phyloP scores from a whole-genome alignment of 2,797 vertebrate species.

The Falco biarmicus region DNA sequence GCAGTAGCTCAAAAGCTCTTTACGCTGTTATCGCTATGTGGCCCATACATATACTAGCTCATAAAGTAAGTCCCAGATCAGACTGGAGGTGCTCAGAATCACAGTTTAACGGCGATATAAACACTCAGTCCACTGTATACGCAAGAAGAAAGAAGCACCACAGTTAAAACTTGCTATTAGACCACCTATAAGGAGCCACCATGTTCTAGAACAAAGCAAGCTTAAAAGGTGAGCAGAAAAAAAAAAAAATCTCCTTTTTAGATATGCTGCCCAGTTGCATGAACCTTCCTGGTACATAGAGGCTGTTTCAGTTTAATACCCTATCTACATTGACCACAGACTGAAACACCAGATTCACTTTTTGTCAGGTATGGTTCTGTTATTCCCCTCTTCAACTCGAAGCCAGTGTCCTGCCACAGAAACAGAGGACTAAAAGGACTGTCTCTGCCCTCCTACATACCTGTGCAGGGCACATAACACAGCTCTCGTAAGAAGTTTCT shows the following conservation, averaged over 20 bases:
- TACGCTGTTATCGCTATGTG: neutral
- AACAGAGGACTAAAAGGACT: neutral
- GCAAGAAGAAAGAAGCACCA: neutral
- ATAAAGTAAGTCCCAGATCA: neutral
- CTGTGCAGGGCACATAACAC: neutral
- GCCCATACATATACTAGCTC: neutral
- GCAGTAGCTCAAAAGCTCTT: neutral
- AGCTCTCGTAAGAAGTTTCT: neutral
- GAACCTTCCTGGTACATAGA: neutral
- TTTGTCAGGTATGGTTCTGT: neutral
- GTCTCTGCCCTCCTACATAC: neutral
- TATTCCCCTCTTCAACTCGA: neutral
- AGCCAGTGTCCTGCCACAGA: neutral
- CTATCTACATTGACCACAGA: neutral
- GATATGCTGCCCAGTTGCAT: neutral
- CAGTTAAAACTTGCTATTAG: neutral
- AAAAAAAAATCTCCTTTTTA: neutral
- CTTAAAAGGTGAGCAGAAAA: neutral
- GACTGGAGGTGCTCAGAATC: neutral
- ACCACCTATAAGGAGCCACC: neutral
- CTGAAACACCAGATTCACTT: neutral
- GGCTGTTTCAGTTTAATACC: no score
- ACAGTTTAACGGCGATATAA: neutral
- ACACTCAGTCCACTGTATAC: neutral
- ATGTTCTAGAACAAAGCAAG: neutral